Base-by-base conservation (phyloP, 1,140 invertebrate species). In the Philotrypesis tridentata region DNA sequence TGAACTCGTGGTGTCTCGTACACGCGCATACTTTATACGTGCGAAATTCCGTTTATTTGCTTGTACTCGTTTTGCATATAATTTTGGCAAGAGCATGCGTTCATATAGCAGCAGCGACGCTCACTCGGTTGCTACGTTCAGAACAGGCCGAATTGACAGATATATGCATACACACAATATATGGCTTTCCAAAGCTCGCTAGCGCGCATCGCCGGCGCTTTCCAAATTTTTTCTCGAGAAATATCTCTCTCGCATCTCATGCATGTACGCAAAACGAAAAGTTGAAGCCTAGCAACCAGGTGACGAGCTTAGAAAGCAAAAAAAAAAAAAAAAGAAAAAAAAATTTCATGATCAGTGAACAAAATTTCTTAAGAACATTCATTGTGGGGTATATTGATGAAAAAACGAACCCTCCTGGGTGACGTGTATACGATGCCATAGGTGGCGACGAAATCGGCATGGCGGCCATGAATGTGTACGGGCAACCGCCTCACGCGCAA, bases 401-500 rank as follows among this genome's bases (percentile, higher is more conserved):
- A 86, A 87, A 86, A 86, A 86, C 88, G 85, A 82, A 87, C 85
- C 86, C 89, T 90, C 89, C 86, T 89, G 85, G 88, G 90, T 89
- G 88, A 87, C 87, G 89, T n/a, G n/a, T 37, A 37, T 87, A 87
- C 87, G 86, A 88, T 88, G 87, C 40, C 77, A 55, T 82, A 93
- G 93, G 93, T 92, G 94, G 94, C 91, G 94, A 95, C 91, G 94
- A 95, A 92, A 94, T 94, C 91, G 91, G 94, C 91, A 93, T 94
- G 88, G 94, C 94, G 87, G 93, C 94, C 86, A 93, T 93, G 92
- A 93, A 93, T 92, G 93, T 93, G 90, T 94, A 94, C 89, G 94
- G 94, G 88, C 93, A 94, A 91, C 95, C 95, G 85, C 92, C 95
- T 89, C 94, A 95, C 92, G 95, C 95, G 87, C 95, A 95, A 92